Conservation (phyloP, 2,113 vertebrate species). For the Antigone vipio region DNA sequence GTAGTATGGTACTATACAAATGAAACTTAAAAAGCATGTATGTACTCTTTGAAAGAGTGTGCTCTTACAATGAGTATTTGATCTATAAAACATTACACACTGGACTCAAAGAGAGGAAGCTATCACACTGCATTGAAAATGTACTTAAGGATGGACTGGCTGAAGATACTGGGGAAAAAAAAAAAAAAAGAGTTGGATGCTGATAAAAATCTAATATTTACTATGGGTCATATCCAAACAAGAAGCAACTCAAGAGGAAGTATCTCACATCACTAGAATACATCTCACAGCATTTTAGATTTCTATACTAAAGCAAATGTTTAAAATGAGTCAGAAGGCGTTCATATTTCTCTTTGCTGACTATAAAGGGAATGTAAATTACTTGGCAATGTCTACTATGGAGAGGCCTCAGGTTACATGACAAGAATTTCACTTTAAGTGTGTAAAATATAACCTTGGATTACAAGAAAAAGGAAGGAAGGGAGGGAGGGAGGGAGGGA, state of each 20-base stretch:
- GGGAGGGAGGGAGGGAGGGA: accelerated
- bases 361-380: background rate
- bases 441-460: background rate
- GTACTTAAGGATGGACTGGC: background rate
- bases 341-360: background rate
- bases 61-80: background rate
- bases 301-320: background rate
- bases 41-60: background rate
- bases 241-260: background rate
- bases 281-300: background rate
- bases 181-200: background rate
- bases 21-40: background rate
- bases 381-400: background rate
- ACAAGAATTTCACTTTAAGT: background rate
- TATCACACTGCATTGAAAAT: background rate
- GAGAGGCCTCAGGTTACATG: background rate
- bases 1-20: background rate
- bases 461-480: background rate
- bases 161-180: background rate
- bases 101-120: background rate
- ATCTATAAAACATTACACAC: background rate
- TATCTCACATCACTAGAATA: background rate
- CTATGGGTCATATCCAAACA: background rate
- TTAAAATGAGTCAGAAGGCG: background rate
- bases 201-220: background rate